Evolutionary conservation across 2,888 invertebrate species (phyloP), one percentile per base, ranked within the genome.

Genomic region (Leucania comma): DNA sequence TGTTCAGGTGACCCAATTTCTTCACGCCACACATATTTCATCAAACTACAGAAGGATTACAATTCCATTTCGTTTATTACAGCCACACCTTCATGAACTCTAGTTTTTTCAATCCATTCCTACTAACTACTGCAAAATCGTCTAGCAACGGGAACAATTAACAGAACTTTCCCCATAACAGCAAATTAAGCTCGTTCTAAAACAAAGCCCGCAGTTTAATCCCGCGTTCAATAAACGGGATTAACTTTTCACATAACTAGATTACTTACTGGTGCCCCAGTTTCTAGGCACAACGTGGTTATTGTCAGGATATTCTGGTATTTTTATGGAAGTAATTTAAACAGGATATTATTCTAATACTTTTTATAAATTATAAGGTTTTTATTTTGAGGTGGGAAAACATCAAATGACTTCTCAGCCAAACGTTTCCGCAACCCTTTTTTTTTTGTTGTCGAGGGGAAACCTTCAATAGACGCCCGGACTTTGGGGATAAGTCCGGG

Each of bases 231-330:
- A 68, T 75, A 67, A 65, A 78, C 59, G 68, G 72, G 70, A 78
- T 78, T 83, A 81, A 83, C 71, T 81, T 82, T 79, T 78, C 60
- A 64, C 54, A 63, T 72, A 82, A 82, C 65, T 53, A 63, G 65
- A 79, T 68, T 66, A 78, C 57, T 46, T 74, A 69, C 54, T 56
- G 56, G 26, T 64, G 72, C 10, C 57, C 78, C 61, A 67, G 57
- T 81, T 81, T 61, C 56, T 50, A 81, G 6, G 24, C 51, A 5
- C 38, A 26, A 32, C 9, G 10, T 32, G 9, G 35, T 17, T 62
- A 68, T 76, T 65, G 53, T 50, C 24, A 24, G 59, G 24, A 0
- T 29, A 4, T 75, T 17, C 35, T 35, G 1, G 35, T 3, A 12
- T 14, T 56, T 35, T n/a, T 14, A 3, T 12, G 10, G 6, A 51